Base-by-base conservation (phyloP, 2,888 invertebrate species). In the Scaptomyza tumidula region DNA sequence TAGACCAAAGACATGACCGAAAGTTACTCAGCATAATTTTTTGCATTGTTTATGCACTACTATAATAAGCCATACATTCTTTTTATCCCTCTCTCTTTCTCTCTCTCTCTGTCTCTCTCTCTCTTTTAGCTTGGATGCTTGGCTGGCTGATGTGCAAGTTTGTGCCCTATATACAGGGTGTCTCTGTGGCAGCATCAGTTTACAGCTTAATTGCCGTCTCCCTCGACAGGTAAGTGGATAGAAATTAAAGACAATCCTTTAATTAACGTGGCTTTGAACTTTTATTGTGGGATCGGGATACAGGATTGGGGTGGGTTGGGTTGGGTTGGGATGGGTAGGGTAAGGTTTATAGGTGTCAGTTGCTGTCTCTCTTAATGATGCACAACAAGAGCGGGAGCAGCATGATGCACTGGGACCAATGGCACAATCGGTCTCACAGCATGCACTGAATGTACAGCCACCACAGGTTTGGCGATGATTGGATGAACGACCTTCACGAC, bases 101-200 rank as follows among this genome's bases (percentile, higher is more conserved):
- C 24, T 24, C 24, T 24, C 24, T 1, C 24, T 5, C 10, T 29
- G 14, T 7, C 0, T 39, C 24, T 24, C 24, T 24, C 9, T 16
- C 7, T 31, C 3, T 78, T 86, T 33, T 94, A 97, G 97, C 97
- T 45, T 99, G 98, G 98, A 96, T 98, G 89, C 94, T 98, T 41
- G 98, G 98, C 57, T 96, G 96, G 95, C 94, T 96, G 93, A 97
- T 98, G 96, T 99, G 99, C 93, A 98, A 98, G 93, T 96, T 97
- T 24, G 98, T 98, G 56, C 97, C 98, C 5, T 99, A 98, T 92
- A 96, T 98, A 85, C 98, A 98, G 93, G 98, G 98, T 29, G 95
- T 98, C 48, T 97, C 98, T 0, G 98, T 98, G 13, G 98, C 97
- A 44, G 98, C 98, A 11, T 98, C 98, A 7, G 98, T 98, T 75